Base-by-base conservation (phyloP, 2,113 vertebrate genomes). In the Eupsittula cactorum region DNA sequence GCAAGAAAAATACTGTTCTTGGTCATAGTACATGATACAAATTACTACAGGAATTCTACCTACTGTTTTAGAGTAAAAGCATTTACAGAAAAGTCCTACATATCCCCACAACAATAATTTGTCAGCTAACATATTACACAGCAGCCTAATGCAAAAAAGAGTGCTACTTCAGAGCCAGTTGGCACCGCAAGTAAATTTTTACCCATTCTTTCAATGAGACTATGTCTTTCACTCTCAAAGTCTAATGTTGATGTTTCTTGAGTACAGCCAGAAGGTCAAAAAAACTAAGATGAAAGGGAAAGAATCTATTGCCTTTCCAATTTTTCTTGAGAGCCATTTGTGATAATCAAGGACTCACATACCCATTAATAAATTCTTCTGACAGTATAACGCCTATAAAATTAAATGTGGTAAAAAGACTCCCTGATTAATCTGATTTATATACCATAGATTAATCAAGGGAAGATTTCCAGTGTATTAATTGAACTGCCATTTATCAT, bases 391-490 rank as follows among this genome's bases (percentile, higher is more conserved):
- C 10, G 2, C 31, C 63, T 94, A 46, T 76, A 85, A 96, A 95
- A 91, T 89, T 90, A 70, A 95, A 69, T 29, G 55, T 79, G 60
- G 42, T 33, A 75, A 52, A 89, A 94, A 47, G 47, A 84, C 19
- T 84, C 5, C 42, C 87, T 94, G 75, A 90, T 96, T 97, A 93
- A 90, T 80, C 44, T 91, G 75, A 87, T 4, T 55, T 79, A 83
- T 88, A 77, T 73, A 86, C 28, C n/a, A 74, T 23, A 77, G 59
- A 92, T 87, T 96, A 96, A 95, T 97, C 90, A 96, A 88, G 78
- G 24, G 80, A 80, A 94, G 55, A 77, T 73, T 88, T 82, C 68
- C 53, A 91, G 46, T 88, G 70, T 88, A 82, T 94, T 93, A 95
- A 95, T 91, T 91, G 92, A 82, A 92, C 90, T 69, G 37, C 37